Evolutionary conservation across 2,888 invertebrate genomes (phyloP).

Genomic region (Euzetes globulus): DNA sequence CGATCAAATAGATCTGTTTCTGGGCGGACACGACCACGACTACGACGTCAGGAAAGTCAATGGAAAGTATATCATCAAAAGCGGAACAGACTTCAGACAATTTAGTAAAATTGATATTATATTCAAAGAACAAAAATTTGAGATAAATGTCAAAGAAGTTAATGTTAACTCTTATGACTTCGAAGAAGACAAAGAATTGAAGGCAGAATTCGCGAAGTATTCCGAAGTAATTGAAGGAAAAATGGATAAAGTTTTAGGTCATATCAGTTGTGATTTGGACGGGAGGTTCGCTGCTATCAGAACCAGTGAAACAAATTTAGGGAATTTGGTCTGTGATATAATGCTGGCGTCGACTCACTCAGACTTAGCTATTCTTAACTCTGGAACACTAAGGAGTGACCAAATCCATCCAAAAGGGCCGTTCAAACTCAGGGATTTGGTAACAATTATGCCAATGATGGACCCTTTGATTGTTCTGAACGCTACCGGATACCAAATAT

Average conservation of each 20-base stretch:
- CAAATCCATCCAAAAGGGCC: conserved; percentile 69
- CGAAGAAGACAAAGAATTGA: conserved; percentile 57
- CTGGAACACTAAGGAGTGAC: conserved; percentile 77
- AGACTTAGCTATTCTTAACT: conserved; percentile 75
- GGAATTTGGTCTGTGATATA: conserved; percentile 55
- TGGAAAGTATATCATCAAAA: conserved; percentile 72
- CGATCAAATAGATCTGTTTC: conserved; percentile 71
- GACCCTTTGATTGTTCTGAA: conserved; percentile 71
- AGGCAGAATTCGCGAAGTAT: conserved; percentile 59
- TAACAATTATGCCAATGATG: conserved; percentile 73
- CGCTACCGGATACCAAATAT: conserved; percentile 59
- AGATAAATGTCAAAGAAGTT: conserved; percentile 58
- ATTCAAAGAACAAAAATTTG: conserved; percentile 50
- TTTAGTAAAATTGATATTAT: conserved; percentile 70
- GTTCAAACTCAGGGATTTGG: conserved; percentile 73
- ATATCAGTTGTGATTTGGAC: conserved; percentile 76
- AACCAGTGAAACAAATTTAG: conserved; percentile 75
- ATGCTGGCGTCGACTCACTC: conserved; percentile 69
- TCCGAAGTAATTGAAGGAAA: conserved; percentile 68
- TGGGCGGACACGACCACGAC: conserved; percentile 89
- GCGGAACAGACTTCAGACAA: conserved; percentile 83
- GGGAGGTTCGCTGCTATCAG: conserved; percentile 72
- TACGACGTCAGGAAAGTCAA: conserved; percentile 67
- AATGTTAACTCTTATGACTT: conserved; percentile 60
- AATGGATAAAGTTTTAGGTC: conserved; percentile 73